These are phyloP conservation scores for Cinara cedri DNA, from an alignment of 2,888 invertebrate species.

Conservation along the genomic window DNA sequence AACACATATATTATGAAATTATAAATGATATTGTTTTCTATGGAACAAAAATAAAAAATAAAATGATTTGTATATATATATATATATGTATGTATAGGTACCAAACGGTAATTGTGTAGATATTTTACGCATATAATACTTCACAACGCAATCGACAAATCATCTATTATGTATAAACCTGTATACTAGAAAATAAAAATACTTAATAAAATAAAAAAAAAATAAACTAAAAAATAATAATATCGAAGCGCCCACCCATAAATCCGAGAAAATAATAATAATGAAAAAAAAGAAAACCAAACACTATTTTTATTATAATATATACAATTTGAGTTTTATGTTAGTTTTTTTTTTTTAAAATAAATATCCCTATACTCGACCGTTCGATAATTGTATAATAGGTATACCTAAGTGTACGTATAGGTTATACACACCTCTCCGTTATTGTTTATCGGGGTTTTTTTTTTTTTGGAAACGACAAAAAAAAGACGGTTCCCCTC, in stretches of 20 bases:
- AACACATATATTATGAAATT: background rate
- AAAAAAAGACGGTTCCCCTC: background rate
- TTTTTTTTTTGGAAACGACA: too few species aligned
- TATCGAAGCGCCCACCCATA: slow-evolving; percentile 2
- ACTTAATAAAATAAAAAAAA: background rate
- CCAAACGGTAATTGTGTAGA: slow-evolving; percentile 1
- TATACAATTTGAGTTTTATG: slow-evolving; percentile 6
- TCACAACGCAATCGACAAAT: slow-evolving; percentile 25
- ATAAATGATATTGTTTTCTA: slow-evolving; percentile 12
- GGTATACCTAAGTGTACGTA: too few species aligned
- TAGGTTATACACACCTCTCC: too few species aligned
- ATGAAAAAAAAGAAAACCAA: too few species aligned
- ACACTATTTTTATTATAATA: slow-evolving; percentile 18
- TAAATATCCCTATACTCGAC: too few species aligned
- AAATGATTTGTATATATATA: background rate
- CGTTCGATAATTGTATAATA: background rate
- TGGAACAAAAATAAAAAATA: background rate
- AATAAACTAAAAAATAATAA: background rate
- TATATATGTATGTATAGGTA: slow-evolving; percentile 15
- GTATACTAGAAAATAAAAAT: slow-evolving; percentile 7
- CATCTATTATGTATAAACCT: slow-evolving; percentile 3
- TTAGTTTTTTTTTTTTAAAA: slow-evolving; percentile 1
- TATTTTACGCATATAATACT: too few species aligned
- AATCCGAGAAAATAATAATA: slow-evolving; percentile 18
- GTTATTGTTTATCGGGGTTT: too few species aligned